phyloP scores from a whole-genome alignment of 2,797 vertebrate genomes.

The Benthosema pterotum region DNA sequence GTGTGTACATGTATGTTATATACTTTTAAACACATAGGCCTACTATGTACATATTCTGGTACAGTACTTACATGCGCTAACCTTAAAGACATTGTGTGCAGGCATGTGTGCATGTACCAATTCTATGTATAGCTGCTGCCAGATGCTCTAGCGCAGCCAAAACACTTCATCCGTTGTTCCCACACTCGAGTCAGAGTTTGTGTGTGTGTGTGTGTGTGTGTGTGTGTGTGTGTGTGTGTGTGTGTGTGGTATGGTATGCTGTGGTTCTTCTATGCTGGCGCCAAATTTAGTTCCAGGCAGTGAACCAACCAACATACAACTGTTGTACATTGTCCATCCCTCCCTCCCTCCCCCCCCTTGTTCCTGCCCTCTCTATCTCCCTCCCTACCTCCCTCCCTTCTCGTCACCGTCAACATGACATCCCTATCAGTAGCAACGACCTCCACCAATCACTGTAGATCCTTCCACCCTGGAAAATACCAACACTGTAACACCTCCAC shows the following conservation, averaged over 20 bases:
- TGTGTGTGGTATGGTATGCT: constrained; percentile 50
- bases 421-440: neutral
- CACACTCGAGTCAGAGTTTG: constrained; percentile 46
- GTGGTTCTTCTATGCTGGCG: constrained; percentile 64
- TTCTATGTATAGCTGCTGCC: constrained; percentile 60
- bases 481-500: constrained; percentile 28
- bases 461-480: constrained; percentile 18
- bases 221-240: constrained; percentile 46
- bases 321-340: constrained; percentile 49
- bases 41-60: too few species aligned
- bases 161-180: constrained; percentile 72
- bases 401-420: neutral
- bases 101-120: too few species aligned
- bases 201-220: constrained; percentile 34
- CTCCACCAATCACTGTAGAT: neutral
- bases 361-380: too few species aligned
- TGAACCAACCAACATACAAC: constrained; percentile 52
- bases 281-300: constrained; percentile 75
- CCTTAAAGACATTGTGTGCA: too few species aligned
- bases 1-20: too few species aligned
- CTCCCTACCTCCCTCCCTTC: constrained; percentile 3
- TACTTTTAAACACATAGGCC: too few species aligned
- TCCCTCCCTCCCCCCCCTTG: neutral
- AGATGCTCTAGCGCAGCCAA: constrained; percentile 70
- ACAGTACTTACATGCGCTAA: too few species aligned